These are phyloP conservation scores for Drosophila cracens DNA, from an alignment of 2,888 invertebrate genomes.

Conservation along the genomic window DNA sequence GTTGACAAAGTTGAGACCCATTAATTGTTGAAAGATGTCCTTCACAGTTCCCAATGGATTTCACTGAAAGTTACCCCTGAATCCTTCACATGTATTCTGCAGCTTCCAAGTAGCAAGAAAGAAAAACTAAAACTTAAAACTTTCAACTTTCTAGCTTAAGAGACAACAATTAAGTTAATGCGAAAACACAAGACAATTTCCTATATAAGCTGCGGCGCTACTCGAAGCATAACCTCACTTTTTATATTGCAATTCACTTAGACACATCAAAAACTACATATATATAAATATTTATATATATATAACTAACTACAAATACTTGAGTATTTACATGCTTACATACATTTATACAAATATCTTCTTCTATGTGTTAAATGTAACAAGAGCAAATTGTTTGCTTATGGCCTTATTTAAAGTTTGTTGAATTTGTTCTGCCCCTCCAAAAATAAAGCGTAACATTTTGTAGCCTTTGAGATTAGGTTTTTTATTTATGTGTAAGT, in stretches of 20 bases:
- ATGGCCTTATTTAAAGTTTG: constrained; percentile 70
- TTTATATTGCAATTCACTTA: constrained; percentile 62
- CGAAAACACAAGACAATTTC: constrained; percentile 38
- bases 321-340: constrained; percentile 22
- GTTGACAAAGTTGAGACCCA: constrained; percentile 10
- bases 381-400: constrained; percentile 56
- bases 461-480: constrained; percentile 63
- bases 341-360: constrained; percentile 25
- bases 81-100: constrained; percentile 47
- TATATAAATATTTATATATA: constrained; percentile 9
- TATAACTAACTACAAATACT: constrained; percentile 36
- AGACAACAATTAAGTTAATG: constrained; percentile 25
- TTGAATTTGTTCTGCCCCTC: constrained; percentile 62
- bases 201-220: constrained; percentile 53
- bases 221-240: constrained; percentile 56
- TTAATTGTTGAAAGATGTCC: background rate
- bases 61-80: constrained; percentile 11
- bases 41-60: constrained; percentile 1
- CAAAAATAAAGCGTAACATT: constrained; percentile 37
- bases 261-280: constrained; percentile 44
- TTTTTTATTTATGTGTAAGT: constrained; percentile 65
- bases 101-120: constrained; percentile 54
- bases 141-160: constrained; percentile 41
- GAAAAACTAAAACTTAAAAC: constrained; percentile 35
- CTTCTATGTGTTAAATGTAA: constrained; percentile 58